A percentile compares a stretch with the other conserved stretches of the same genome.
Conservation (phyloP, 1,140 invertebrate genomes). For the Lutraria rhynchaena region DNA sequence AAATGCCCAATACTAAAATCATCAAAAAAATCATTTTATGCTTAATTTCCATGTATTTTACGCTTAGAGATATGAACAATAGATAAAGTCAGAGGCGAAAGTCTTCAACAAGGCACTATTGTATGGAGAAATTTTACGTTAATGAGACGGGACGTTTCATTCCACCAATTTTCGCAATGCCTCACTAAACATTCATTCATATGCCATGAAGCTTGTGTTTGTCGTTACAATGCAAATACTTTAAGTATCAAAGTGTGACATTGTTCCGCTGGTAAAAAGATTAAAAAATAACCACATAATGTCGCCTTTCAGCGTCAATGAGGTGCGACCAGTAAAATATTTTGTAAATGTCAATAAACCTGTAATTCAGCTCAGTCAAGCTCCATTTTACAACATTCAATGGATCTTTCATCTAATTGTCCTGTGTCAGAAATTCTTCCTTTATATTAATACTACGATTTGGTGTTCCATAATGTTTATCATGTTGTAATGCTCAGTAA, state of each 20-base stretch:
- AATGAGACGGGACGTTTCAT: constrained; percentile 36
- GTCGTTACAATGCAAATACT: constrained; percentile 37
- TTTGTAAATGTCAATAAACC: constrained; percentile 1
- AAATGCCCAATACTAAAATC: background rate
- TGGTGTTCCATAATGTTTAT: no score
- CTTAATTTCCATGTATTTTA: constrained; percentile 18
- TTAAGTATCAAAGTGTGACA: constrained; percentile 42
- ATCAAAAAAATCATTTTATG: constrained; percentile 10
- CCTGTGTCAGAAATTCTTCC: no score
- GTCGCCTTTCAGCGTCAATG: constrained; percentile 8
- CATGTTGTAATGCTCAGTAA: no score
- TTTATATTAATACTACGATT: no score
- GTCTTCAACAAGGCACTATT: constrained; percentile 38
- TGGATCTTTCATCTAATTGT: no score
- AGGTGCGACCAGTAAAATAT: constrained; percentile 17
- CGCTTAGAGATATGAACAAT: constrained; percentile 31
- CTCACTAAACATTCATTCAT: constrained; percentile 13
- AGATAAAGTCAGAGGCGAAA: constrained; percentile 31
- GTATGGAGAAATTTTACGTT: constrained; percentile 12
- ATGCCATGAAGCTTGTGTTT: constrained; percentile 39
- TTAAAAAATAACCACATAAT: background rate
- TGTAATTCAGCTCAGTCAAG: background rate
- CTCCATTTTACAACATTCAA: no score
- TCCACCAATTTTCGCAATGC: constrained; percentile 33
- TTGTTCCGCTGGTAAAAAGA: constrained; percentile 48